Evolutionary conservation across 2,888 invertebrate species (phyloP).

Genomic region (Selenia dentaria): DNA sequence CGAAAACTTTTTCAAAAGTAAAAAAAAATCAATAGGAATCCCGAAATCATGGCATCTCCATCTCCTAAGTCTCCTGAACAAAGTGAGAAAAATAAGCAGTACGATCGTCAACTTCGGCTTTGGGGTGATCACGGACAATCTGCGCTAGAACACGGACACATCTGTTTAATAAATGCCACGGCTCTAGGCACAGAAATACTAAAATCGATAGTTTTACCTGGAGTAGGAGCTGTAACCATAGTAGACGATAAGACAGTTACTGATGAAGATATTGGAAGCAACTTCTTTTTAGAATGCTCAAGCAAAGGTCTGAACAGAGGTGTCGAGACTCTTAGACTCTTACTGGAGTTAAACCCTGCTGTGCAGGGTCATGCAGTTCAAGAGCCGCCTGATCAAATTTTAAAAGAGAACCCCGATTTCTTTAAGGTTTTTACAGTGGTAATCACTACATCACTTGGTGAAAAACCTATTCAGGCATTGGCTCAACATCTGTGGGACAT

Average conservation of each 20-base stretch:
- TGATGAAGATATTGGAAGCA: conserved; percentile 96
- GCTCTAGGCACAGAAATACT: conserved; percentile 97
- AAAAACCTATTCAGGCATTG: conserved; percentile 90
- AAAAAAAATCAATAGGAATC: no score
- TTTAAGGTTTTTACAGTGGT: conserved; percentile 95
- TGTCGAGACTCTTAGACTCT: conserved; percentile 90
- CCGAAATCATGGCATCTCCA: conserved; percentile 85
- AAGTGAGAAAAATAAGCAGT: conserved; percentile 90
- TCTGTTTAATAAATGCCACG: conserved; percentile 97
- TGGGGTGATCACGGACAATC: conserved; percentile 99
- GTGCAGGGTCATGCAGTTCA: conserved; percentile 97
- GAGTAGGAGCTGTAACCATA: conserved; percentile 96
- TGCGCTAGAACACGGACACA: conserved; percentile 93
- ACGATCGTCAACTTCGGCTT: conserved; percentile 94
- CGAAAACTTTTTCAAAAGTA: no score
- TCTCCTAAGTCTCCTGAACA: conserved; percentile 90
- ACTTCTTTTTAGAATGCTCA: conserved; percentile 95
- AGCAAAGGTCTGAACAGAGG: conserved; percentile 94
- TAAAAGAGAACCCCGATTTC: conserved; percentile 94
- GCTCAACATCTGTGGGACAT: conserved; percentile 93
- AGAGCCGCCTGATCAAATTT: conserved; percentile 93
- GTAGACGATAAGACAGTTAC: conserved; percentile 94
- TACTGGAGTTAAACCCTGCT: conserved; percentile 96
- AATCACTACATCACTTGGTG: conserved; percentile 90
- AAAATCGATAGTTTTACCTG: conserved; percentile 97